These are phyloP conservation scores for Phyllotreta cruciferae DNA, from an alignment of 2,888 invertebrate species.

Conservation along the genomic window DNA sequence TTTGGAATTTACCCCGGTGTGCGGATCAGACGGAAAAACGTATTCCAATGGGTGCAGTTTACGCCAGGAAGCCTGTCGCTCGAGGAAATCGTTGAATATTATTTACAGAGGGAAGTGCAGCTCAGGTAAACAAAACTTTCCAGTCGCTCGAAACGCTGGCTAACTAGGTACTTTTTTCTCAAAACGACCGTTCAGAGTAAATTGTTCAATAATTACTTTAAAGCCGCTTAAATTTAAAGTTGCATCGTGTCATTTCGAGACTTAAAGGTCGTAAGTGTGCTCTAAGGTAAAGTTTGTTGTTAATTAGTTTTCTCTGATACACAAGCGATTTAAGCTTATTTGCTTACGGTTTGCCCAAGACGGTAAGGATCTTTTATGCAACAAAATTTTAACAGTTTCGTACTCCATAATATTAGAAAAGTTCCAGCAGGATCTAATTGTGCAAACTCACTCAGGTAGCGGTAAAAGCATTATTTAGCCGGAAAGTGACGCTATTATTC, in stretches of 20 bases:
- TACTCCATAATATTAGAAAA: no score
- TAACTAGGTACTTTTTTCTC: background rate
- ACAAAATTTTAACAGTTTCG: no score
- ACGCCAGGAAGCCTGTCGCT: slow-evolving; percentile 80
- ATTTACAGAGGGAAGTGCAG: slow-evolving; percentile 85
- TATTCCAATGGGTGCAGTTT: slow-evolving; percentile 86
- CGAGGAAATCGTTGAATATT: slow-evolving; percentile 75
- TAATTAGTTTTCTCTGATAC: slow-evolving; percentile 4
- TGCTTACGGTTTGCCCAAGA: background rate
- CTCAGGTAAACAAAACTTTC: slow-evolving; percentile 65
- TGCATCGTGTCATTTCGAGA: background rate
- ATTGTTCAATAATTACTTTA: no score
- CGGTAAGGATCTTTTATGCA: background rate
- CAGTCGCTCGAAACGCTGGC: background rate
- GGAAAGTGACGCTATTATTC: no score
- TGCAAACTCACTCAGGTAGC: no score
- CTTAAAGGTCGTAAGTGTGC: slow-evolving; percentile 3
- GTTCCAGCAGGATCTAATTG: no score
- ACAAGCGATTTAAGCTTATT: slow-evolving; percentile 10
- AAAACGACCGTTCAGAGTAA: background rate
- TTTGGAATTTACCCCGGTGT: slow-evolving; percentile 75
- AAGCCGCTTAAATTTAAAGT: slow-evolving; percentile 3
- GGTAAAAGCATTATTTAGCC: no score
- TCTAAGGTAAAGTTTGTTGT: slow-evolving; percentile 4
- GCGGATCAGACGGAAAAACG: slow-evolving; percentile 81